Percentiles rank a stretch among this genome's conserved stretches.
Evolutionary conservation across 2,888 invertebrate species (phyloP).

Genomic region (Anodontia alba): DNA sequence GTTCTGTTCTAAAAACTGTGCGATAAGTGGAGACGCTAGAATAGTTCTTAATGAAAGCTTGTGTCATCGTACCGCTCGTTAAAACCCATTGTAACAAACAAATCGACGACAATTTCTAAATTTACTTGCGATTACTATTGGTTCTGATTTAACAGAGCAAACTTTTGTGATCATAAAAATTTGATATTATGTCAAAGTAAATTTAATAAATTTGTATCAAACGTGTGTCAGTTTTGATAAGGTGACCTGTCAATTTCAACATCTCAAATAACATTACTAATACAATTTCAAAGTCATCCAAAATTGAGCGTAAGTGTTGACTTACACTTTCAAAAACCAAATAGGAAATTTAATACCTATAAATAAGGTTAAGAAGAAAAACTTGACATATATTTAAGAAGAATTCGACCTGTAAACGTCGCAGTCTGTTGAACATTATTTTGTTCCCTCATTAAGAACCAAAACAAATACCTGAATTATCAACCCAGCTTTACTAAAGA

Average conservation of each 20-base stretch:
- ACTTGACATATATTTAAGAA: not conserved
- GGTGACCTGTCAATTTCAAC: not conserved
- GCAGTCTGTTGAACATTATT: not conserved
- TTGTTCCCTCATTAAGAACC: too few relatives aligned
- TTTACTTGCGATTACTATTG: too few relatives aligned
- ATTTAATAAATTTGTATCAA: slow-evolving; percentile 13
- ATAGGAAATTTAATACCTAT: not conserved
- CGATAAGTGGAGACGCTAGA: too few relatives aligned
- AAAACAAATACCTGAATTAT: too few relatives aligned
- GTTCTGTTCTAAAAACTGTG: too few relatives aligned
- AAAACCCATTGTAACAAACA: too few relatives aligned
- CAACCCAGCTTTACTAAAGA: too few relatives aligned
- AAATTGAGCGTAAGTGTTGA: not conserved
- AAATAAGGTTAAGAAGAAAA: not conserved
- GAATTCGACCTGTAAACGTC: not conserved
- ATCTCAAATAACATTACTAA: not conserved
- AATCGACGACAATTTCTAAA: too few relatives aligned
- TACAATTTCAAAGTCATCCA: slow-evolving; percentile 1
- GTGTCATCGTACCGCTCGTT: too few relatives aligned
- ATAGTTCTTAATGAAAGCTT: too few relatives aligned
- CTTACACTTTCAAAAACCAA: slow-evolving; percentile 3
- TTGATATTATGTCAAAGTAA: slow-evolving; percentile 16
- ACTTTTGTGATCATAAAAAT: not conserved
- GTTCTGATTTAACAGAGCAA: too few relatives aligned
- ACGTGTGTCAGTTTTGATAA: not conserved